Base-by-base conservation (phyloP, 2,797 vertebrate species). In the Sphenodon punctatus region DNA sequence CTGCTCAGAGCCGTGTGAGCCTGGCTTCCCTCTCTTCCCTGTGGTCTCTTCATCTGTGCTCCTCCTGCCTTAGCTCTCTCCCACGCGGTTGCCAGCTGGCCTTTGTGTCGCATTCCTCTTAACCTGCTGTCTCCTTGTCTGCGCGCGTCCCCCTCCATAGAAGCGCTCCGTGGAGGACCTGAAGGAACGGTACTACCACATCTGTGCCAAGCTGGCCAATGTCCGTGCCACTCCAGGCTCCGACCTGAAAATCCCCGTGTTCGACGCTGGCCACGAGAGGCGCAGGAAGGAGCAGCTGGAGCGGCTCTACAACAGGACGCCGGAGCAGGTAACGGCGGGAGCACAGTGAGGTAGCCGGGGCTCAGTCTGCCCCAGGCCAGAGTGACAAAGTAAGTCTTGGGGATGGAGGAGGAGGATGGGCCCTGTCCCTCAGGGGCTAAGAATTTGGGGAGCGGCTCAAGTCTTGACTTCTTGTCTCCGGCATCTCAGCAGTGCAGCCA, bases 201-300 rank as follows among this genome's bases (percentile, higher is more conserved):
- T 99, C 85, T 99, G 98, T 94, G 98, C 98, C 85, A 99, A 99
- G 84, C 96, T 99, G 91, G 97, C 97, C 71, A 99, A 98, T 39
- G 96, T 98, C 46, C 97, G 98, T 2, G 97, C 98, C 4, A 96
- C 97, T 67, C 96, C 98, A 0, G 98, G 98, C 55, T 97, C 97
- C 6, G 99, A 99, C 78, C 95, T 99, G 45, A 99, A 99, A 94
- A 97, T 98, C 83, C 98, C 98, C 20, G 97, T 98, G 51, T 99
- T 99, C 77, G 98, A 99, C 63, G 98, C 99, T 4, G 98, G 97
- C 49, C 99, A 99, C 51, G 99, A 99, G 93, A 97, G 97, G 46
- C 96, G 98, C 45, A 96, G 99, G 80, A 99, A 99, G 94, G 98
- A 99, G 60, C 99, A 99, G 80, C 94, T 99, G 74, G 99, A 99